Evolutionary conservation across 2,888 invertebrate genomes (phyloP), one percentile per base, ranked within the genome.

Genomic region (Mylabris sibirica): DNA sequence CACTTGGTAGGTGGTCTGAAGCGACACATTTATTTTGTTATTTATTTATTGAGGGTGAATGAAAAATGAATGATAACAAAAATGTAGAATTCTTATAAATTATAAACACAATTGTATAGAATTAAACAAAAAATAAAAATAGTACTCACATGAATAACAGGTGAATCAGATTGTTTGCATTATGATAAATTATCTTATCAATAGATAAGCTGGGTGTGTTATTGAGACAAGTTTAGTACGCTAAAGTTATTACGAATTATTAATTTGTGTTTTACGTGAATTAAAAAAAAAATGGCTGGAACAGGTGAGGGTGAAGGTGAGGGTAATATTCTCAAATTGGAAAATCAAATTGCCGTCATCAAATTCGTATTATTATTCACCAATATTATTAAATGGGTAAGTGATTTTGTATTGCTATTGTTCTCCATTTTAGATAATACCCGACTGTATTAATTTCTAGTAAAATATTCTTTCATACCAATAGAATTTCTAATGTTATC

Each of bases 281-380:
- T 3, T 14, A 14, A 17, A 20, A 20, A 9, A 66, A 83, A 82
- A 80, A 90, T 89, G 89, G 89, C 88, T 57, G 88, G 88, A 70
- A 86, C 85, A 76, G 89, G 89, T 35, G 86, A 84, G 77, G 89
- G 89, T n/a, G 86, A 84, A 76, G 88, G 88, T 60, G 84, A 86
- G 70, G 89, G 88, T 66, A 84, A 86, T 67, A 87, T 86, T 3
- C 86, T 87, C 34, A 90, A 90, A 80, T 85, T 93, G 79, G 93
- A 93, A 82, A 91, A 91, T 75, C 91, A 92, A 81, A 94, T 94
- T 78, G 91, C 91, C 73, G 90, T 92, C 81, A 89, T 95, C 73
- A 95, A 94, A 85, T 95, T 93, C 84, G 91, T 92, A 60, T 86
- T 95, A 73, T 91, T 95, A 79, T 94, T 93, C 80, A 90, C 93